These are phyloP conservation scores for Nemotelus nigrinus DNA, from an alignment of 2,888 invertebrate species.

Conservation along the genomic window DNA sequence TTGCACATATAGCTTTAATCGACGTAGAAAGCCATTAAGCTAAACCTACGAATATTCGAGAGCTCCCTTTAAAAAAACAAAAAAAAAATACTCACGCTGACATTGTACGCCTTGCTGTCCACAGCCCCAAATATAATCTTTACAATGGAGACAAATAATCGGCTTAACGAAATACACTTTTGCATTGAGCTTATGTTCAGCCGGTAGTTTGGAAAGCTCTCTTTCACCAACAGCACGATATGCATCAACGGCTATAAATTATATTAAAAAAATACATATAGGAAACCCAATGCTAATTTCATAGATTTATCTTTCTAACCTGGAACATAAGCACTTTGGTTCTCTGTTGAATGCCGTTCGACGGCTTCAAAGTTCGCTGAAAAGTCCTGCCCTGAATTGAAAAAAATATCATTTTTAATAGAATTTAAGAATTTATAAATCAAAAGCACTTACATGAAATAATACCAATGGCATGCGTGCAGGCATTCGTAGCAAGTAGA, in stretches of 20 bases:
- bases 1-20: background rate
- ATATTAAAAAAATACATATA: too few species aligned
- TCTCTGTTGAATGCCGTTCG: background rate
- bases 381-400: background rate
- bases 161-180: slow-evolving; percentile 48
- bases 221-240: too few species aligned
- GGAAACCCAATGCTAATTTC: too few species aligned
- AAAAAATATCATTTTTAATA: background rate
- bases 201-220: too few species aligned
- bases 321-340: too few species aligned
- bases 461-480: slow-evolving; percentile 11
- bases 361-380: background rate
- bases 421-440: background rate
- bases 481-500: slow-evolving; percentile 12
- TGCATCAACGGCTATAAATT: too few species aligned
- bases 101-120: slow-evolving; percentile 50
- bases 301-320: too few species aligned
- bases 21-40: background rate
- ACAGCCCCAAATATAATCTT: slow-evolving; percentile 51
- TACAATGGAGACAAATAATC: slow-evolving; percentile 50
- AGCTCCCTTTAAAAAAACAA: background rate
- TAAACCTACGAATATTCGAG: background rate
- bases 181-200: slow-evolving; percentile 31
- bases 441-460: slow-evolving; percentile 1
- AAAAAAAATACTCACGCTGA: slow-evolving; percentile 37